phyloP scores from a whole-genome alignment of 2,797 vertebrate species.

The Eulemur mongoz region DNA sequence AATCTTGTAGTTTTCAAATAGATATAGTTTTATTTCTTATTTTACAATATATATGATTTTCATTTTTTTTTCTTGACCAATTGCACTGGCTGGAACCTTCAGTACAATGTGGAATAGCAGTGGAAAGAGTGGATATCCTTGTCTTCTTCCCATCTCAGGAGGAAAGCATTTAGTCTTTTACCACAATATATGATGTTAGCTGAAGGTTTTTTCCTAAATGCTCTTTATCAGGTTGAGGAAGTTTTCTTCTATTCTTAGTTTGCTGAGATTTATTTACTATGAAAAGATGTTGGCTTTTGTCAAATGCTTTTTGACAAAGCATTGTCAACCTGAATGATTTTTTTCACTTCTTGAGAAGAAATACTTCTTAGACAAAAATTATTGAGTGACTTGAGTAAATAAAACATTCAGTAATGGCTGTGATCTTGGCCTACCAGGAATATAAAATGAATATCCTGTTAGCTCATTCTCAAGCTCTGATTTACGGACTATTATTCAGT shows the following conservation, averaged over 20 bases:
- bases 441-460: neutral
- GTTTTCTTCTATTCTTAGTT: neutral
- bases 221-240: neutral
- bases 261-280: neutral
- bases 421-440: neutral
- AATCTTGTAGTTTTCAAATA: neutral
- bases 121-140: neutral
- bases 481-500: neutral
- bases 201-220: neutral
- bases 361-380: neutral
- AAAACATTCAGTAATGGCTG: neutral
- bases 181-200: neutral
- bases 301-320: constrained; percentile 12
- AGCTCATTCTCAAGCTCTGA: neutral
- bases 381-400: neutral
- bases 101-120: neutral
- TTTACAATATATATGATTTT: neutral
- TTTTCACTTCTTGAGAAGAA: constrained; percentile 27
- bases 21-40: neutral
- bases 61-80: neutral
- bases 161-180: neutral
- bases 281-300: neutral
- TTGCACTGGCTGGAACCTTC: neutral
- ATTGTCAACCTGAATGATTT: neutral
- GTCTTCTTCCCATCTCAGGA: neutral